These are phyloP conservation scores for Pagetopsis macropterus DNA, from an alignment of 2,797 vertebrate species.

Conservation along the genomic window DNA sequence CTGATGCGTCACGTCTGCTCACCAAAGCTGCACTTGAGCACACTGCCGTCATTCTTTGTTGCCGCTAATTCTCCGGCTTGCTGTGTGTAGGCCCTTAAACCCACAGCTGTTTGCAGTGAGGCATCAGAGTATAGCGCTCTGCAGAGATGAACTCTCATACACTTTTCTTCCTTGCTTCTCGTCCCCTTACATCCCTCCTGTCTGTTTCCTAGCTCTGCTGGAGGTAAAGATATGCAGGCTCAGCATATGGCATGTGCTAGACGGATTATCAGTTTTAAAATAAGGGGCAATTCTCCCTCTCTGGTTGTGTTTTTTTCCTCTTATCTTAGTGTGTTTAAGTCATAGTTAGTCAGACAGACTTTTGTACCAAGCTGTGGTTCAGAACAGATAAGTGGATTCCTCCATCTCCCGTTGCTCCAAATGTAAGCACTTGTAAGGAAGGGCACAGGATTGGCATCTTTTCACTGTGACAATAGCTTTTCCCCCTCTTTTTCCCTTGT, in stretches of 20 bases:
- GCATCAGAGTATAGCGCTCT: slow-evolving; percentile 21
- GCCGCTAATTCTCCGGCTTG: slow-evolving; percentile 11
- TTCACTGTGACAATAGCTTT: slow-evolving; percentile 67
- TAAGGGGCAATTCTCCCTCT: slow-evolving; percentile 21
- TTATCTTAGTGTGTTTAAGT: slow-evolving; percentile 52
- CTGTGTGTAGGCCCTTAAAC: slow-evolving; percentile 23
- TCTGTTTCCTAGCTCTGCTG: slow-evolving; percentile 19
- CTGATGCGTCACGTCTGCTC: slow-evolving; percentile 7
- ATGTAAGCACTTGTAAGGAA: slow-evolving; percentile 60
- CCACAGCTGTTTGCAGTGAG: slow-evolving; percentile 49
- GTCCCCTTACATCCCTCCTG: neutral
- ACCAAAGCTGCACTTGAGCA: slow-evolving; percentile 36
- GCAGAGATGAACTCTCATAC: slow-evolving; percentile 31
- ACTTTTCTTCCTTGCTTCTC: slow-evolving; percentile 30
- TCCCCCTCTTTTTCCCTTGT: slow-evolving; percentile 41
- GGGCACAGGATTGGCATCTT: slow-evolving; percentile 66
- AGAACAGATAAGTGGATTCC: slow-evolving; percentile 40
- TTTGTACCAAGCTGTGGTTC: slow-evolving; percentile 47
- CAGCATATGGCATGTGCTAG: slow-evolving; percentile 48
- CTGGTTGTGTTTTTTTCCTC: slow-evolving; percentile 12
- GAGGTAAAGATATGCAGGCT: slow-evolving; percentile 54
- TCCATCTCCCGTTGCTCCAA: slow-evolving; percentile 51
- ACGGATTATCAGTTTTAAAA: slow-evolving; percentile 62
- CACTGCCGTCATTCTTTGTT: slow-evolving; percentile 21
- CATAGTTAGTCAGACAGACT: slow-evolving; percentile 40